Conservation (phyloP, 1,140 invertebrate genomes). For the Sitobion miscanthi region DNA sequence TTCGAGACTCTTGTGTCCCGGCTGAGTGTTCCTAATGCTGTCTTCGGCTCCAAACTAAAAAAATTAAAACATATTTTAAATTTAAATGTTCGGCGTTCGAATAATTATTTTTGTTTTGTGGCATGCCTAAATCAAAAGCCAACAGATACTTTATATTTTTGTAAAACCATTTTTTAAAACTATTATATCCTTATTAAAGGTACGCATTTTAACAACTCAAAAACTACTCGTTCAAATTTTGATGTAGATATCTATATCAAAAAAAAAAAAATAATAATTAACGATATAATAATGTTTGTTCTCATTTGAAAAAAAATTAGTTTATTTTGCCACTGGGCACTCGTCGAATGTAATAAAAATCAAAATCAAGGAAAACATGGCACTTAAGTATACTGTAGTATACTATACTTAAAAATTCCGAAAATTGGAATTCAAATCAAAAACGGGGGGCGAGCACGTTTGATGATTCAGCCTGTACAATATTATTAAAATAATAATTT, state of each 20-base stretch:
- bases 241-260: too few relatives aligned
- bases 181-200: neutral
- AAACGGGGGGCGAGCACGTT: neutral
- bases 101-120: neutral
- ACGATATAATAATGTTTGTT: too few relatives aligned
- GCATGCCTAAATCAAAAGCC: neutral
- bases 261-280: too few relatives aligned
- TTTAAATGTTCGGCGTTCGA: neutral
- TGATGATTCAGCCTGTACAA: neutral
- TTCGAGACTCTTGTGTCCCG: conserved; percentile 82
- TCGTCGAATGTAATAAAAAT: too few relatives aligned
- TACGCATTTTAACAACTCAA: neutral
- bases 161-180: neutral
- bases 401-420: neutral
- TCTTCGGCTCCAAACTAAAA: conserved; percentile 35
- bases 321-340: too few relatives aligned
- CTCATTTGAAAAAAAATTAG: too few relatives aligned
- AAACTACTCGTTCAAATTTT: neutral
- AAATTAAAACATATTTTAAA: neutral
- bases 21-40: conserved; percentile 70
- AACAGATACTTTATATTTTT: neutral
- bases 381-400: too few relatives aligned
- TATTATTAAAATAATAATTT: neutral
- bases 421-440: neutral
- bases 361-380: too few relatives aligned